Evolutionary conservation across 2,888 invertebrate species (phyloP).

Genomic region (Zele albiditarsus): DNA sequence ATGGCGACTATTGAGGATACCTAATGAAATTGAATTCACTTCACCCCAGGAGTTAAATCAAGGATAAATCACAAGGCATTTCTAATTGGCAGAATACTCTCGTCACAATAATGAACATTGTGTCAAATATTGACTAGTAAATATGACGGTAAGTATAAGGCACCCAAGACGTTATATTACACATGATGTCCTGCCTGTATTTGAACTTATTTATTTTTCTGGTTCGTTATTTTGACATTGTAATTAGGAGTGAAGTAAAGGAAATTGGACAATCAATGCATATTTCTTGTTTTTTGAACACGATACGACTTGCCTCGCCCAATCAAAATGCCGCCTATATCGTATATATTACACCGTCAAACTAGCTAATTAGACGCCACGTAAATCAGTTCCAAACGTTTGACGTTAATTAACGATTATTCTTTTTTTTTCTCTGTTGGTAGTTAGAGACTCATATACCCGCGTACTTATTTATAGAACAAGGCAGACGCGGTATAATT

Average conservation of each 20-base stretch:
- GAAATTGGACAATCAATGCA: conserved; percentile 5
- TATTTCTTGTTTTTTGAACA: conserved; percentile 2
- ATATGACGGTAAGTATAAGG: background rate
- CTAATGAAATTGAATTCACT: conserved; percentile 31
- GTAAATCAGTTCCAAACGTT: conserved; percentile 72
- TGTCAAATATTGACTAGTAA: background rate
- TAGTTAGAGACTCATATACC: conserved; percentile 48
- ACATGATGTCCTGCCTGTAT: background rate
- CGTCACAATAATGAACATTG: background rate
- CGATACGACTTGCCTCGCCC: conserved; percentile 49
- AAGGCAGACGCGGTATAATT: conserved; percentile 57
- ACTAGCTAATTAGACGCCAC: conserved; percentile 72
- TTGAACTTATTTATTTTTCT: background rate
- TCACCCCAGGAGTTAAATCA: background rate
- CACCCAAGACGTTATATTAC: background rate
- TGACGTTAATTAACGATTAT: conserved; percentile 70
- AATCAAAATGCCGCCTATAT: conserved; percentile 69
- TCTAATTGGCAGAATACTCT: conserved; percentile 20
- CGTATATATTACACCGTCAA: conserved; percentile 68
- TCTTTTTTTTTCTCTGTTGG: conserved; percentile 66
- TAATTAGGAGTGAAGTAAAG: conserved; percentile 5
- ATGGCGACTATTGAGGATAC: conserved; percentile 17
- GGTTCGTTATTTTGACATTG: background rate
- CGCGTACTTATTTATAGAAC: conserved; percentile 67
- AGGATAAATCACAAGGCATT: conserved; percentile 13